Evolutionary conservation across 2,113 vertebrate species (phyloP), one percentile per base, ranked within the genome.

Genomic region (Lipotes vexillifer): DNA sequence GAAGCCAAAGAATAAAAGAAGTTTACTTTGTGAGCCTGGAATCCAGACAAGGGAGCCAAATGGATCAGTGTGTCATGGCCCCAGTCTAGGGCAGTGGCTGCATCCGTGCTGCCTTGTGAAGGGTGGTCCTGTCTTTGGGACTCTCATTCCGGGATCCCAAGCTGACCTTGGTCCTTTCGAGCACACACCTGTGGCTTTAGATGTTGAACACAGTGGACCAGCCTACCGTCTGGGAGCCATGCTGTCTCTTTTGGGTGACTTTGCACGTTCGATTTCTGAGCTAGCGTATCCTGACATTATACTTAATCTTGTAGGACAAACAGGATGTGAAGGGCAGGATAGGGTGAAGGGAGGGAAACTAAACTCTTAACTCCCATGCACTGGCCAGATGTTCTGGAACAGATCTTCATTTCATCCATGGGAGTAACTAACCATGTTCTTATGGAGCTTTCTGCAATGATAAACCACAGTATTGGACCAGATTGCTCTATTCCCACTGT

Each of bases 51-150:
- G 38, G 77, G 20, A 38, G 25, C 15, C 27, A 68, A n/a, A 14
- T 7, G 69, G 13, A 14, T 20, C 23, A 27, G 3, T 1, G 18
- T 31, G 83, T 33, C n/a, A 9, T 1, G 69, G 44, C n/a, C 27
- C 44, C 29, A 2, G 8, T 59, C 75, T 27, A 41, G 75, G 59
- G n/a, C 0, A 29, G 61, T 3, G 1, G 1, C 8, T 41, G 8
- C 2, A 0, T 44, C 49, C 11, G 4, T 21, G 6, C 6, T 41
- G n/a, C 49, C 49, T 77, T 1, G 0, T 2, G 44, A 29, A 44
- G 33, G 6, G 18, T 27, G 63, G 7, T 78, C 46, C 49, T 66
- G 33, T 36, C 65, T 77, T 36, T 44, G 46, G 1, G 38, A 1
- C 49, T 29, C 12, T 11, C 14, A 3, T 29, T 23, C 92, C 9